Evolutionary conservation across 2,113 vertebrate species (phyloP).

Genomic region (Tupaia tana): DNA sequence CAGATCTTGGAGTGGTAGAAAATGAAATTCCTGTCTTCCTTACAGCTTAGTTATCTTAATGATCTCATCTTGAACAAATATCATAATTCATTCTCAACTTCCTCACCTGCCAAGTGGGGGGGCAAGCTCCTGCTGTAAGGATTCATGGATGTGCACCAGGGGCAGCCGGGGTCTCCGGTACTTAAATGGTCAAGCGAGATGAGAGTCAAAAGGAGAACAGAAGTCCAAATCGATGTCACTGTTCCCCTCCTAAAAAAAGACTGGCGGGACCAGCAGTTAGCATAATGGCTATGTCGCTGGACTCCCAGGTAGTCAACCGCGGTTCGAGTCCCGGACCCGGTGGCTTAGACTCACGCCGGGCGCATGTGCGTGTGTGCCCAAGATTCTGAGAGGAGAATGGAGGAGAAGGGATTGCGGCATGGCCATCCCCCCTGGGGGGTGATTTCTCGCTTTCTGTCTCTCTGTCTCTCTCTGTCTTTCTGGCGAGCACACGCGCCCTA

Average conservation of each 20-base stretch:
- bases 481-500: too few species aligned
- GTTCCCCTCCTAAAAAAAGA: neutral
- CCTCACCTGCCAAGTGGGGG: neutral
- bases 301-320: too few species aligned
- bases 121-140: neutral
- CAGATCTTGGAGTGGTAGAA: neutral
- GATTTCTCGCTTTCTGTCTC: too few species aligned
- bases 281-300: too few species aligned
- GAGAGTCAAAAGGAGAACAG: neutral
- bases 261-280: too few species aligned
- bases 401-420: too few species aligned
- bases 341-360: too few species aligned
- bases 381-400: too few species aligned
- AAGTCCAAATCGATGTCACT: neutral
- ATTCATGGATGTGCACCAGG: neutral
- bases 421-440: too few species aligned
- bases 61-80: neutral
- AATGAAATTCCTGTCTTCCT: neutral
- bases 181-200: neutral
- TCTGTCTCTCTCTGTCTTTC: too few species aligned
- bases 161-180: neutral
- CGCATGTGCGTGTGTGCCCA: too few species aligned
- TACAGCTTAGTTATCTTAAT: conserved; percentile 14
- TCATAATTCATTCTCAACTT: neutral
- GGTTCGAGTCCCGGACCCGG: too few species aligned